These are phyloP conservation scores for Coelopa frigida DNA, from an alignment of 1,140 invertebrate genomes.

Conservation along the genomic window DNA sequence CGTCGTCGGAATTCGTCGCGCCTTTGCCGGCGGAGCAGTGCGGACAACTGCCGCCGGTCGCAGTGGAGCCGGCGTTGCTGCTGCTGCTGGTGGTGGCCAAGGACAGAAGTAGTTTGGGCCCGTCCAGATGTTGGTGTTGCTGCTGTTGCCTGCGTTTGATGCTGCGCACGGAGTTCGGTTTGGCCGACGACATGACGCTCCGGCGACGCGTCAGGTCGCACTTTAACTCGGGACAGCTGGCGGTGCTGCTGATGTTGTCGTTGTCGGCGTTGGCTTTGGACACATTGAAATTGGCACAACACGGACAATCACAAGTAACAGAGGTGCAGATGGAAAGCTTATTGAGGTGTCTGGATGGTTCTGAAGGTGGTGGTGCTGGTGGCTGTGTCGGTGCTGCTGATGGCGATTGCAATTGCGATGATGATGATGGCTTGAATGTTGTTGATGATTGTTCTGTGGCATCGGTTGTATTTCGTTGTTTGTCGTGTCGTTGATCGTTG, in stretches of 20 bases:
- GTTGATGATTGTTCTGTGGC: neutral
- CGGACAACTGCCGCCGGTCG: neutral
- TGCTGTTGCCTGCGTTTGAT: constrained; percentile 32
- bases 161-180: constrained; percentile 32
- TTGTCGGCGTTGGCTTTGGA: neutral
- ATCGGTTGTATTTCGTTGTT: constrained; percentile 14
- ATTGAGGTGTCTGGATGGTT: no score
- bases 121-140: constrained; percentile 10
- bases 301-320: constrained; percentile 18
- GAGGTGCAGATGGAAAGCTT: constrained; percentile 12
- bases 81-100: constrained; percentile 19
- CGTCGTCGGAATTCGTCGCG: neutral
- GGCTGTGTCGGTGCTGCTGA: neutral
- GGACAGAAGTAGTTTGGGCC: constrained; percentile 29
- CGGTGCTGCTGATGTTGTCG: constrained; percentile 13
- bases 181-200: constrained; percentile 36
- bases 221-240: constrained; percentile 25
- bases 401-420: neutral
- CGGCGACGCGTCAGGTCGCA: constrained; percentile 24
- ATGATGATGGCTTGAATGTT: constrained; percentile 3
- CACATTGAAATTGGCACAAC: constrained; percentile 12
- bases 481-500: constrained; percentile 15
- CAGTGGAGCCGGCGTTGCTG: neutral
- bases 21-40: neutral
- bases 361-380: neutral